Conservation (phyloP, 2,888 invertebrate genomes). For the Herminia tarsipennalis region DNA sequence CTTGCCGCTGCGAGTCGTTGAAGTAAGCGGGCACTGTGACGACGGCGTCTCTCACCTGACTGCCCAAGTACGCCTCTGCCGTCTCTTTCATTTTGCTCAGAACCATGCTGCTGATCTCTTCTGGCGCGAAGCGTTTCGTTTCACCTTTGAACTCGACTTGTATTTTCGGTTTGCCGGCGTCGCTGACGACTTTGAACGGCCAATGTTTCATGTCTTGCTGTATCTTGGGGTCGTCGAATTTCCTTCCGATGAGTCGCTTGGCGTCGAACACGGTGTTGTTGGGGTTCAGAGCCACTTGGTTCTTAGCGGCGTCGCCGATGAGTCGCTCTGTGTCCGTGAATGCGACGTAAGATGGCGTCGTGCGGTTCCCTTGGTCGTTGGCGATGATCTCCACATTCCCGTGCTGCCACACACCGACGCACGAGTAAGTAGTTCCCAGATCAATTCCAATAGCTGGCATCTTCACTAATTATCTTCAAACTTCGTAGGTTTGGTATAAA, state of each 20-base stretch:
- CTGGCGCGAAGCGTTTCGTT: slow-evolving; percentile 85
- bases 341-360: slow-evolving; percentile 88
- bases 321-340: slow-evolving; percentile 63
- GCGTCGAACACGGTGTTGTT: slow-evolving; percentile 8
- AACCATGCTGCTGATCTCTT: slow-evolving; percentile 88
- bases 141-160: slow-evolving; percentile 54
- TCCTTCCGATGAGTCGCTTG: slow-evolving; percentile 7
- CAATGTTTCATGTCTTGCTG: slow-evolving; percentile 91
- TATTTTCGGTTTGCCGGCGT: slow-evolving; percentile 45
- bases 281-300: slow-evolving; percentile 5
- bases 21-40: slow-evolving; percentile 82
- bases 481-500: background rate
- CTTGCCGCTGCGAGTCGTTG: slow-evolving; percentile 7
- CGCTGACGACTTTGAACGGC: slow-evolving; percentile 89
- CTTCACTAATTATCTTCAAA: slow-evolving; percentile 4
- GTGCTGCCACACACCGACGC: slow-evolving; percentile 7
- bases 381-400: slow-evolving; percentile 54
- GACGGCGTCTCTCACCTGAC: slow-evolving; percentile 87
- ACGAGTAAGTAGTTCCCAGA: slow-evolving; percentile 6
- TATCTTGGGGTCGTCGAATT: slow-evolving; percentile 88
- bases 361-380: slow-evolving; percentile 86
- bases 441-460: slow-evolving; percentile 8
- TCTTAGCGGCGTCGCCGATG: slow-evolving; percentile 6
- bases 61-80: slow-evolving; percentile 88
- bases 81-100: slow-evolving; percentile 30